phyloP scores from a whole-genome alignment of 2,113 vertebrate species.

The Melospiza melodia region DNA sequence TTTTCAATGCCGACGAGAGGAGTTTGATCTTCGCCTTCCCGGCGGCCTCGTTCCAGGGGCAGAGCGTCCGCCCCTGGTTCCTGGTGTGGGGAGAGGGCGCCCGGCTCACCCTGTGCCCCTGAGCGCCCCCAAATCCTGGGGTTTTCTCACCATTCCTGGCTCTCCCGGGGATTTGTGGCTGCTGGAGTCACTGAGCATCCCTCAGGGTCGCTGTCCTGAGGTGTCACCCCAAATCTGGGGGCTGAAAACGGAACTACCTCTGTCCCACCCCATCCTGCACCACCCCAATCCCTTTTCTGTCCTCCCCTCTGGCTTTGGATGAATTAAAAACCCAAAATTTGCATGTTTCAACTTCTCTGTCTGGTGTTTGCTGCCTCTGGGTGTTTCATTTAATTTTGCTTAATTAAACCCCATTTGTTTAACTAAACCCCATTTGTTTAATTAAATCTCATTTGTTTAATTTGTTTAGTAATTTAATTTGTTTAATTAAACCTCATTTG shows the following conservation, averaged over 20 bases:
- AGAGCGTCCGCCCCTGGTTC: background rate
- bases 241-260: fast-evolving
- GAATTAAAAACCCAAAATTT: background rate
- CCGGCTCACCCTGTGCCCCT: background rate
- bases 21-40: conserved; percentile 6
- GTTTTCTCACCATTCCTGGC: too few relatives aligned
- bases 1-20: background rate
- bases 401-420: too few relatives aligned
- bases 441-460: too few relatives aligned
- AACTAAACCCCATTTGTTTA: too few relatives aligned
- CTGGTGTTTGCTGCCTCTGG: background rate
- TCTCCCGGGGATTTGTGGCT: too few relatives aligned
- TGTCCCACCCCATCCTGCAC: fast-evolving
- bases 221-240: background rate
- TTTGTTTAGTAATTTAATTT: too few relatives aligned
- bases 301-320: fast-evolving
- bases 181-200: too few relatives aligned
- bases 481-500: background rate
- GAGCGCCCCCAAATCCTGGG: background rate
- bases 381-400: fast-evolving
- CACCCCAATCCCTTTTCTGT: fast-evolving
- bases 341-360: fast-evolving
- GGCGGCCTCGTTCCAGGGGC: background rate
- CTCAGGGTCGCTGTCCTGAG: fast-evolving
- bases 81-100: conserved; percentile 5